Conservation (phyloP, 2,888 invertebrate species). For the Leptinotarsa rubiginosa region DNA sequence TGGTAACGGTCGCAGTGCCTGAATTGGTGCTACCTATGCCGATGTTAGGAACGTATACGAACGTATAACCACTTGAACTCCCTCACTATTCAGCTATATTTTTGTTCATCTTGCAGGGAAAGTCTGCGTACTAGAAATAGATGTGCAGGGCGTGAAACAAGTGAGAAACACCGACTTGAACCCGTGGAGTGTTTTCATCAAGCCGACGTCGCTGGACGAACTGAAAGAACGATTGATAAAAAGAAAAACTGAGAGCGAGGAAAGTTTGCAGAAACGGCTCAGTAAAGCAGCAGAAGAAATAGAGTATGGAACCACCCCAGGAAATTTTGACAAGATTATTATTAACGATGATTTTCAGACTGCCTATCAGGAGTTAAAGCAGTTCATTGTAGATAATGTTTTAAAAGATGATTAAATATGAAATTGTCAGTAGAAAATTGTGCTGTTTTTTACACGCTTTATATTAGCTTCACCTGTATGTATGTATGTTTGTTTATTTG, state of each 20-base stretch:
- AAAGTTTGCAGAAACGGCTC: slow-evolving; percentile 82
- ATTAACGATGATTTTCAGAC: slow-evolving; percentile 85
- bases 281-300: slow-evolving; percentile 84
- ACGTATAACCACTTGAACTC: too few relatives aligned
- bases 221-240: slow-evolving; percentile 79
- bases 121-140: slow-evolving; percentile 94
- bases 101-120: slow-evolving; percentile 36
- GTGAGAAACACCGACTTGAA: slow-evolving; percentile 79
- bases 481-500: too few relatives aligned
- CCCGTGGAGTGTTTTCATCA: slow-evolving; percentile 89
- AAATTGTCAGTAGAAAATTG: background rate
- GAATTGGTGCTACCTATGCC: too few relatives aligned
- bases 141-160: slow-evolving; percentile 93
- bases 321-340: slow-evolving; percentile 86
- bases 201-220: slow-evolving; percentile 88
- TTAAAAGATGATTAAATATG: slow-evolving; percentile 32
- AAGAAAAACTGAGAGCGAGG: slow-evolving; percentile 92
- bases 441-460: background rate
- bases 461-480: too few relatives aligned
- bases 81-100: background rate
- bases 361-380: slow-evolving; percentile 81
- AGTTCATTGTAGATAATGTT: slow-evolving; percentile 75
- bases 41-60: too few relatives aligned
- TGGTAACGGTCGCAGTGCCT: too few relatives aligned
- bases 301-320: slow-evolving; percentile 80